These are phyloP conservation scores for Rhabdomys pumilio DNA, from an alignment of 2,797 vertebrate genomes.

Conservation along the genomic window DNA sequence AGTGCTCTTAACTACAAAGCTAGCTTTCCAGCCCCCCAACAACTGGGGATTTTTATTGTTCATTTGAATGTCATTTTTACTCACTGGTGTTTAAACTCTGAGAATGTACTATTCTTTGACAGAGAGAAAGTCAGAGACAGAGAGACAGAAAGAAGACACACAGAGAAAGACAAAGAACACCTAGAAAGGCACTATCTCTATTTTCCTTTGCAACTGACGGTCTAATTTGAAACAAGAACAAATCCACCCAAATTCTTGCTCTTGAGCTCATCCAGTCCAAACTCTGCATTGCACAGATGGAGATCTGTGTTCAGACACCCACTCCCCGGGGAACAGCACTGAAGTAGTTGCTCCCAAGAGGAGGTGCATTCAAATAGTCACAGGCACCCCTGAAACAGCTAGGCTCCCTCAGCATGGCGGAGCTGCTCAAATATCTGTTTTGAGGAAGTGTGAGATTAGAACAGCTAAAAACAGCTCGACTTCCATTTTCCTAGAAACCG, in stretches of 20 bases:
- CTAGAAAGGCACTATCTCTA: neutral
- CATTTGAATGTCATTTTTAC: conserved; percentile 18
- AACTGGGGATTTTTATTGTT: neutral
- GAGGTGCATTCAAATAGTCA: neutral
- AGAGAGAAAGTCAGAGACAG: neutral
- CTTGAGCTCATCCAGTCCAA: neutral
- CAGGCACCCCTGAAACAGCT: neutral
- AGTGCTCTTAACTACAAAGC: neutral
- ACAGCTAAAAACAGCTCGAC: conserved; percentile 44
- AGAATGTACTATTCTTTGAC: neutral
- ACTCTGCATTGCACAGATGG: conserved; percentile 33
- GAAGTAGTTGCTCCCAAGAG: neutral
- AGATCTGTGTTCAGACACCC: neutral
- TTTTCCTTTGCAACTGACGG: neutral
- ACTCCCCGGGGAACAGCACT: neutral
- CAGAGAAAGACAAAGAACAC: neutral
- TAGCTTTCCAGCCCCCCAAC: neutral
- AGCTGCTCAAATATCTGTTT: conserved; percentile 24
- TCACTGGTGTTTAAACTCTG: neutral
- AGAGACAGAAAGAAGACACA: neutral
- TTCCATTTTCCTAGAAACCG: conserved; percentile 81
- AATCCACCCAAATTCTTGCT: neutral
- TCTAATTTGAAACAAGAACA: neutral
- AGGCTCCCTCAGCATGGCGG: neutral
- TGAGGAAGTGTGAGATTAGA: conserved; percentile 73